These are phyloP conservation scores for Tetragnatha montana DNA, from an alignment of 2,888 invertebrate genomes.

Conservation along the genomic window DNA sequence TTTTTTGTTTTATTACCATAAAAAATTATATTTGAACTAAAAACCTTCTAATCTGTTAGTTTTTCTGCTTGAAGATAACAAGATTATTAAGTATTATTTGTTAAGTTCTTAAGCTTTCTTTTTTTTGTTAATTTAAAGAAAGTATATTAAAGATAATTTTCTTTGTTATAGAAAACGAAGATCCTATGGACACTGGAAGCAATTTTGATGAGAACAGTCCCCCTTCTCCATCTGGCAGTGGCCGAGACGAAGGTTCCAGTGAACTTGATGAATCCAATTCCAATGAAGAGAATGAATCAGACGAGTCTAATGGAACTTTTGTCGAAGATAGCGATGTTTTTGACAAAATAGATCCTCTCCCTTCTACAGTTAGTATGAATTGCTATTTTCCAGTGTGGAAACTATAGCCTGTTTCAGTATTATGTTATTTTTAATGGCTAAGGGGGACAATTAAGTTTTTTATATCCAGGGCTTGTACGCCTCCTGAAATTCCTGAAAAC, in stretches of 20 bases:
- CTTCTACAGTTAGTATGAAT: conserved; percentile 18
- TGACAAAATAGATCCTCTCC: conserved; percentile 53
- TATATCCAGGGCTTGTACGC: no score
- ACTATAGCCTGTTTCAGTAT: no score
- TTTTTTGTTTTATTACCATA: no score
- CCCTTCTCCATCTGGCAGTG: conserved; percentile 41
- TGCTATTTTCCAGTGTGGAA: no score
- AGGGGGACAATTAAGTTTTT: no score
- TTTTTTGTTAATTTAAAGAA: no score
- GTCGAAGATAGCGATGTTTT: conserved; percentile 60
- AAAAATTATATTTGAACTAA: no score
- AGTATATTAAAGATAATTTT: no score
- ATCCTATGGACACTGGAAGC: conserved; percentile 11
- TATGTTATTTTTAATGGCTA: no score
- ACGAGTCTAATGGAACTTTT: conserved; percentile 45
- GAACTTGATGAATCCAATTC: conserved; percentile 54
- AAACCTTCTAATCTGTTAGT: neutral
- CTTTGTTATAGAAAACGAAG: conserved; percentile 2
- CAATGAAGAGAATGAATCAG: conserved; percentile 59
- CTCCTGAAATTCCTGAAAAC: no score
- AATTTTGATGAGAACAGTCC: conserved; percentile 49
- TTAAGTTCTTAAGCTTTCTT: neutral
- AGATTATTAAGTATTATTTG: neutral
- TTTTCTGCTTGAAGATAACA: neutral
- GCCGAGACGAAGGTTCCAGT: conserved; percentile 42